Conservation (phyloP, 2,113 vertebrate genomes). For the Myiopsitta monachus region DNA sequence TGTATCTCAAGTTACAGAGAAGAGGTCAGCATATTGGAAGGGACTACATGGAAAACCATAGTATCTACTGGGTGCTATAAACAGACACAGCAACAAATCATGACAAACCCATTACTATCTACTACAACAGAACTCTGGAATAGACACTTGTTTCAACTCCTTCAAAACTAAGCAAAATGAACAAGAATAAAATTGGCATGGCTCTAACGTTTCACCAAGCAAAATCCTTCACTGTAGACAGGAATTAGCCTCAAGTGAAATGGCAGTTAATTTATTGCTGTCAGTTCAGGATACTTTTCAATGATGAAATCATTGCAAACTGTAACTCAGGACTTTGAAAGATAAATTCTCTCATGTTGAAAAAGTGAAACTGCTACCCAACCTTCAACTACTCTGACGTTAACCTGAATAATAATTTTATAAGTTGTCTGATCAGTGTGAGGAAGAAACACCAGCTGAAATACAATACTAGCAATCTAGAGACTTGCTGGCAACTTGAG, state of each 20-base stretch:
- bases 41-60: background rate
- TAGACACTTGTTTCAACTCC: background rate
- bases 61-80: background rate
- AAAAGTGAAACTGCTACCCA: constrained; percentile 15
- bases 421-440: background rate
- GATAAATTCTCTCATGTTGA: background rate
- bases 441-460: constrained; percentile 4
- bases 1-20: background rate
- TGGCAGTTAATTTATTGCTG: background rate
- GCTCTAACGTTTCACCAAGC: background rate
- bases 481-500: background rate
- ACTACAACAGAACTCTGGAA: background rate
- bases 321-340: background rate
- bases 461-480: background rate
- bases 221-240: background rate
- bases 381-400: background rate
- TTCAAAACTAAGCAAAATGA: constrained; percentile 22
- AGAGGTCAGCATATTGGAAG: background rate
- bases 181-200: constrained; percentile 18
- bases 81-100: background rate
- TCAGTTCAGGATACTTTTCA: constrained; percentile 4
- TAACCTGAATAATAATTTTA: background rate
- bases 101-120: background rate
- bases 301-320: constrained; percentile 23
- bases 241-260: constrained; percentile 40